These are phyloP conservation scores for Corapipo altera DNA, from an alignment of 2,113 vertebrate genomes.

Conservation along the genomic window DNA sequence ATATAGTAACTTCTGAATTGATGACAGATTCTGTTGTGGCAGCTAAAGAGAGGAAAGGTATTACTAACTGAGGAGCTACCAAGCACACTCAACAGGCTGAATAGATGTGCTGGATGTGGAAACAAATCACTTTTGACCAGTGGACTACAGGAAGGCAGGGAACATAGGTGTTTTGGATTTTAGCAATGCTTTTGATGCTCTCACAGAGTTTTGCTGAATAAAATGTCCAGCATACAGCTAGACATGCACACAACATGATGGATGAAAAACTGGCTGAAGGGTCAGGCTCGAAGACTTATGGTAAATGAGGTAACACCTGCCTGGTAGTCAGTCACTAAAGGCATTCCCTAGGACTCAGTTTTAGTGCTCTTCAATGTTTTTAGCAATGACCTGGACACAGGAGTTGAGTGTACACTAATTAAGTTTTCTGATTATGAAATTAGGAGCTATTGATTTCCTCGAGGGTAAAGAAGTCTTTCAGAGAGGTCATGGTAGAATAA, in stretches of 20 bases:
- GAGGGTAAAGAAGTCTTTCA: not conserved
- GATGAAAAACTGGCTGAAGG: not conserved
- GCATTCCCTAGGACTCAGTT: not conserved
- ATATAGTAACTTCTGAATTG: not conserved
- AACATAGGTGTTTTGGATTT: not conserved
- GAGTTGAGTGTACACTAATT: not conserved
- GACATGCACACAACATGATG: not conserved
- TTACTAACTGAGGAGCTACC: not conserved
- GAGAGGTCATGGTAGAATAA: not conserved
- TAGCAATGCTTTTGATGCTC: not conserved
- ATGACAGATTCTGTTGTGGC: not conserved
- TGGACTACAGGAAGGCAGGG: not conserved
- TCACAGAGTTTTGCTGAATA: not conserved
- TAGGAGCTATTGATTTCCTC: not conserved
- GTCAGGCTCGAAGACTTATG: rapidly evolving
- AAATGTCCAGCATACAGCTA: not conserved
- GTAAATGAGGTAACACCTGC: not conserved
- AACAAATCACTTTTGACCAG: not conserved
- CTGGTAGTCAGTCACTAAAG: not conserved
- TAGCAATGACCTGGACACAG: not conserved
- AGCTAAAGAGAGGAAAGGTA: not conserved
- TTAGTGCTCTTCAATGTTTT: not conserved
- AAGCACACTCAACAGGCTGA: not conserved
- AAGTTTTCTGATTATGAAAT: not conserved
- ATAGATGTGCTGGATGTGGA: not conserved